Evolutionary conservation across 2,888 invertebrate species (phyloP).

Genomic region (Drosophila nigricruria): DNA sequence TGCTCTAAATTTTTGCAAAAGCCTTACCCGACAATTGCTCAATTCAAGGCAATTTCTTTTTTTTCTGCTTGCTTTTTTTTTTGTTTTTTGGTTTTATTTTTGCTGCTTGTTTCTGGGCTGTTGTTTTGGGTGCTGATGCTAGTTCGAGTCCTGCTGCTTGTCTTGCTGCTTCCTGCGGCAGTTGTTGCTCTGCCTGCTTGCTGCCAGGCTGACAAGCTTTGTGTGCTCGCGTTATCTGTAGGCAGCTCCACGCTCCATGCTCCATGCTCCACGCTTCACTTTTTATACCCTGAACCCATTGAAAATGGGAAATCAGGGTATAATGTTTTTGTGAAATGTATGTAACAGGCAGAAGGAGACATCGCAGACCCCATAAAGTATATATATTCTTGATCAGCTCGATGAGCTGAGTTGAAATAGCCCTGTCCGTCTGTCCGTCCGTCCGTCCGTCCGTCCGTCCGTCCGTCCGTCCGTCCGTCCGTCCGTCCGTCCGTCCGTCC

Average conservation of each 20-base stretch:
- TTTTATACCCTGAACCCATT: too few relatives aligned
- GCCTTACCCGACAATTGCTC: conserved; percentile 72
- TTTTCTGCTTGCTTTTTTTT: conserved; percentile 29
- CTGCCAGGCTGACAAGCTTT: conserved; percentile 77
- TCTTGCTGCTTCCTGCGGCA: conserved; percentile 63
- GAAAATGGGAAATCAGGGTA: too few relatives aligned
- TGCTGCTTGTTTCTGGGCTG: conserved; percentile 27
- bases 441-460: too few relatives aligned
- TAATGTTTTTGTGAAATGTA: too few relatives aligned
- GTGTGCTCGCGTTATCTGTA: conserved; percentile 59
- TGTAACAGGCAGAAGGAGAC: too few relatives aligned
- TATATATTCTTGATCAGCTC: too few relatives aligned
- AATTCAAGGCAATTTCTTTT: conserved; percentile 62
- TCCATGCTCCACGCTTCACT: background rate
- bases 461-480: too few relatives aligned
- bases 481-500: too few relatives aligned
- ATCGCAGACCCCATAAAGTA: too few relatives aligned
- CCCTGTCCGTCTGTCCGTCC: too few relatives aligned
- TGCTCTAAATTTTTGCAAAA: conserved; percentile 70
- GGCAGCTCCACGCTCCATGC: conserved; percentile 8
- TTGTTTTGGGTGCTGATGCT: conserved; percentile 30
- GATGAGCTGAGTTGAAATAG: too few relatives aligned
- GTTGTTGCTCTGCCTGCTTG: conserved; percentile 43
- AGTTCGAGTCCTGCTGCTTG: conserved; percentile 32
- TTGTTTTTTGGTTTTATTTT: conserved; percentile 34